Conservation (phyloP, 2,797 vertebrate genomes). For the Podarcis lilfordi region DNA sequence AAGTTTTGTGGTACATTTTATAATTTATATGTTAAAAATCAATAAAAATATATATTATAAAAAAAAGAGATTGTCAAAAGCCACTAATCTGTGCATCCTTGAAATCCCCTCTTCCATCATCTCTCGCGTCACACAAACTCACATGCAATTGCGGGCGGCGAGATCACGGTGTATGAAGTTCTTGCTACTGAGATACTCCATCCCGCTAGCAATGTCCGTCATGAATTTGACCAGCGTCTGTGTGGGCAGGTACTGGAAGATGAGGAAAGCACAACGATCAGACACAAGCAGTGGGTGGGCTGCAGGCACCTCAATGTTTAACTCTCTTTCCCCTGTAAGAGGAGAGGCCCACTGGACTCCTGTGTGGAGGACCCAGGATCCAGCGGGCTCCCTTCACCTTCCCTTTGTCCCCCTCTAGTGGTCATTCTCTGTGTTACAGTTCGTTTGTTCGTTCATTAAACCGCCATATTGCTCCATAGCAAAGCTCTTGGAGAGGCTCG, state of each 20-base stretch:
- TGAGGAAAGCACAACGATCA: not conserved
- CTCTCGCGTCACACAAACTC: constrained; percentile 48
- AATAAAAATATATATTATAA: too few species aligned
- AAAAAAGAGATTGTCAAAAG: too few species aligned
- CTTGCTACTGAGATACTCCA: constrained; percentile 91
- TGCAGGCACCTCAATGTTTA: not conserved
- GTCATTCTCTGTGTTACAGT: not conserved
- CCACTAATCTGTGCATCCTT: not conserved
- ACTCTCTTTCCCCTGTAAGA: not conserved
- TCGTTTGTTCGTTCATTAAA: not conserved
- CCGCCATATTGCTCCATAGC: not conserved
- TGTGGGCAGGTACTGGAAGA: constrained; percentile 85
- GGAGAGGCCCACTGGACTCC: not conserved
- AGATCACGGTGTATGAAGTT: constrained; percentile 93
- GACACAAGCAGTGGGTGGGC: too few species aligned
- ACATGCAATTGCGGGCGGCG: constrained; percentile 95
- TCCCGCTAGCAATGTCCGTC: constrained; percentile 90
- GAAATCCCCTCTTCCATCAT: not conserved
- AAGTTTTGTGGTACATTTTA: too few species aligned
- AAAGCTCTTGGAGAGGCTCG: not conserved
- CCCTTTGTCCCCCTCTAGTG: not conserved
- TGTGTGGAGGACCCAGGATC: too few species aligned
- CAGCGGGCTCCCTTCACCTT: too few species aligned
- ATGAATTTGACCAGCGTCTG: constrained; percentile 94
- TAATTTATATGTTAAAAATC: too few species aligned